These are phyloP conservation scores for Epiblema foenella DNA, from an alignment of 2,888 invertebrate genomes.

Conservation along the genomic window DNA sequence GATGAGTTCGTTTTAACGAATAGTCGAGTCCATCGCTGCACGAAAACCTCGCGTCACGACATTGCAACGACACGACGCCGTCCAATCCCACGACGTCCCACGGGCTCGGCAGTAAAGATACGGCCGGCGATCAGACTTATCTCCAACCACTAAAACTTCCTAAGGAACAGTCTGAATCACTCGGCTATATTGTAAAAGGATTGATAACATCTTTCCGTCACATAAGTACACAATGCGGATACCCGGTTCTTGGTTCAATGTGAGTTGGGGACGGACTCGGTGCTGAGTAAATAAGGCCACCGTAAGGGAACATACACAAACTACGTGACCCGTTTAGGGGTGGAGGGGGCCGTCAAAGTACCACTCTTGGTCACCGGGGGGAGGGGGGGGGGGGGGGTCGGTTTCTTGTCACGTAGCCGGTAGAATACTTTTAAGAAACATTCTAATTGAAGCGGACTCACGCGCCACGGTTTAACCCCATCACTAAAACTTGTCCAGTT, in stretches of 20 bases:
- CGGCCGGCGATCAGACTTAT: slow-evolving; percentile 21
- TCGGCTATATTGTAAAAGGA: slow-evolving; percentile 24
- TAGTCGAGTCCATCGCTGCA: background rate
- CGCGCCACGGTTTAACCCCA: too few relatives aligned
- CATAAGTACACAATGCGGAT: background rate
- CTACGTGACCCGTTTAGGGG: too few relatives aligned
- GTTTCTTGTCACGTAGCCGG: too few relatives aligned
- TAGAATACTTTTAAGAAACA: too few relatives aligned
- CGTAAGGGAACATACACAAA: too few relatives aligned
- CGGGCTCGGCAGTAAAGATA: slow-evolving; percentile 24
- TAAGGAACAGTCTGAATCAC: slow-evolving; percentile 20
- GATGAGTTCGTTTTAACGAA: slow-evolving; percentile 20
- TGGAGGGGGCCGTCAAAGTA: too few relatives aligned
- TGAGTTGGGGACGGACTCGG: background rate
- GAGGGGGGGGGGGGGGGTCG: too few relatives aligned
- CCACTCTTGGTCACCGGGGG: too few relatives aligned
- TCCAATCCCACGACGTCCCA: background rate
- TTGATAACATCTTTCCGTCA: slow-evolving; percentile 15
- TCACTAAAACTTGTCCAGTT: too few relatives aligned
- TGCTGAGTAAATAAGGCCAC: background rate
- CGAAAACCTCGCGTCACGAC: background rate
- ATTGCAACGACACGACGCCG: background rate
- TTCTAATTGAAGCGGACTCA: too few relatives aligned
- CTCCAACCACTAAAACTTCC: slow-evolving; percentile 28
- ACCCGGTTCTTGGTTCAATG: slow-evolving; percentile 7